Evolutionary conservation across 2,113 vertebrate genomes (phyloP), one percentile per base, ranked within the genome.

Genomic region (Sminthopsis crassicaudata): DNA sequence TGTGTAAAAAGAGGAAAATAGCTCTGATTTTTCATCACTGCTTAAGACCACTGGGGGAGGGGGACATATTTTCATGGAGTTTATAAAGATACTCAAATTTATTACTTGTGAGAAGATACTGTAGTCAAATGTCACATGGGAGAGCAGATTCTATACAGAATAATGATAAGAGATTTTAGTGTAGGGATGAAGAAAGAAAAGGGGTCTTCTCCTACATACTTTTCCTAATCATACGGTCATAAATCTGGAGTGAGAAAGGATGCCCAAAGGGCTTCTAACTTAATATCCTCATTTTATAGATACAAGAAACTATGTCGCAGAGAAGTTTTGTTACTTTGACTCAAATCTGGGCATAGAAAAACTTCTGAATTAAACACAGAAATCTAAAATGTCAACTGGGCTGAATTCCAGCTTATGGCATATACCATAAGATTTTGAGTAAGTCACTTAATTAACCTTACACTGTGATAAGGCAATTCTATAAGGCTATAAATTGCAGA

Each of bases 1-100:
- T 92, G 19, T 90, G 52, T 92, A 91, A 92, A 96, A 50, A 67
- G 90, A 67, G 30, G 7, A 91, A 84, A 90, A 6, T 88, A 90
- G n/a, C 1, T 53, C 84, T 46, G 88, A 12, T 42, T 57, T 91
- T 90, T 91, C 76, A 1, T 88, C 94, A 90, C 91, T 93, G 91
- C 95, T 60, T 92, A 92, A 84, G 92, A 30, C 1, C 11, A 22
- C n/a, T 54, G 27, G 8, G 50, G 50, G 48, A 48, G 14, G 16
- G 36, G 89, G 24, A 91, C 92, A 90, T 89, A 60, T 46, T 60
- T 90, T 94, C 27, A 84, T 42, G 5, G n/a, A 53, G 46, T 60
- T 93, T 60, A 30, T 76, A 94, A 93, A 89, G 84, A 76, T 12
- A n/a, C 36, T 76, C 36, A 76, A 4, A 76, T 10, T 7, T 76